Evolutionary conservation across 2,797 vertebrate genomes (phyloP).

Genomic region (Micropoecilia bifurca): DNA sequence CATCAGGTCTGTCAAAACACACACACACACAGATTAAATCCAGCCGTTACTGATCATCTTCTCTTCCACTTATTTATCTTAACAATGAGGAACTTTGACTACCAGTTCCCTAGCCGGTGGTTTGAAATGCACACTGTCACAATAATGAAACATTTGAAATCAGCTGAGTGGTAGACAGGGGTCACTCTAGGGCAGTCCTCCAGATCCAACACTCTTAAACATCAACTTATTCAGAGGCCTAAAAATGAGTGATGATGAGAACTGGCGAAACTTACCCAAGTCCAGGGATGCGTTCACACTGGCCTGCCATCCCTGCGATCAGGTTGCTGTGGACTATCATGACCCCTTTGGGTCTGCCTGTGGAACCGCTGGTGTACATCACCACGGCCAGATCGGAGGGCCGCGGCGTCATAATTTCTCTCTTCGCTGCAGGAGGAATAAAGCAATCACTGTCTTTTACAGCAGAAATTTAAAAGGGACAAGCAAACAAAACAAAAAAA

Average conservation of each 20-base stretch:
- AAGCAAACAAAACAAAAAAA: background rate
- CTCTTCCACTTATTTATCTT: background rate
- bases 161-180: background rate
- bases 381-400: conserved; percentile 92
- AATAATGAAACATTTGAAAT: background rate
- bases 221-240: background rate
- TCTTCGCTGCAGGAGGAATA: conserved; percentile 75
- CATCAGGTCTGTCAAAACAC: conserved; percentile 83
- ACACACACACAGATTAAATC: conserved; percentile 15
- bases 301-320: conserved; percentile 96
- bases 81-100: background rate
- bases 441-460: background rate
- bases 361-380: conserved; percentile 99
- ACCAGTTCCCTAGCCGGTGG: background rate
- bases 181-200: background rate
- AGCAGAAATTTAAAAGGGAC: background rate
- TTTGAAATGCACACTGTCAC: background rate
- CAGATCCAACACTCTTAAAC: no score
- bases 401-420: conserved; percentile 82
- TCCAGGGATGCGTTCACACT: conserved; percentile 96
- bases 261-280: conserved; percentile 88
- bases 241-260: background rate
- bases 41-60: background rate
- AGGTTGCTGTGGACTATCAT: conserved; percentile 96
- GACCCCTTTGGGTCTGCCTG: conserved; percentile 95